Percentiles rank a stretch among this genome's conserved stretches.
phyloP scores from a whole-genome alignment of 1,140 invertebrate genomes.

The Ptiloglossa arizonensis region DNA sequence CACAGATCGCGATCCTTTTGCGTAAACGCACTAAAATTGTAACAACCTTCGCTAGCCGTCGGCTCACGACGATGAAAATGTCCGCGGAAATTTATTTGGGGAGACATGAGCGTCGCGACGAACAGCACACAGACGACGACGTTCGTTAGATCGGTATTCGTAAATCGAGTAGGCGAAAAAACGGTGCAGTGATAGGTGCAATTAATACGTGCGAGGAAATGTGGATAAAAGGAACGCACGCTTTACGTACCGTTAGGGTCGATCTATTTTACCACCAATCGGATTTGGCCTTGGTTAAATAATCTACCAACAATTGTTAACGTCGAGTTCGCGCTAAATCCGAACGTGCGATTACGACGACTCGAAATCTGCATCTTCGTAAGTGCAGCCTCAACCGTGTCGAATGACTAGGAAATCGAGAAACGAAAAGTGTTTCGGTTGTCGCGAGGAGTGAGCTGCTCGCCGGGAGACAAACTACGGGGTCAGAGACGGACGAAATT shows the following conservation, averaged over 20 bases:
- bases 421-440: neutral
- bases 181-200: neutral
- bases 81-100: conserved; percentile 9
- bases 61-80: conserved; percentile 28
- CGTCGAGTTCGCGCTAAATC: too few relatives aligned
- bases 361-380: too few relatives aligned
- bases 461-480: too few relatives aligned
- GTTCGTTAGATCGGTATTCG: neutral
- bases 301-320: neutral
- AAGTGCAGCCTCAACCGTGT: too few relatives aligned
- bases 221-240: neutral
- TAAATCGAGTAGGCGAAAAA: neutral
- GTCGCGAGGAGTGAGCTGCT: conserved; percentile 10
- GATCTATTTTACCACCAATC: neutral
- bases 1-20: conserved; percentile 71
- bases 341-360: too few relatives aligned
- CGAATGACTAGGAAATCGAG: too few relatives aligned
- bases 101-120: conserved; percentile 11
- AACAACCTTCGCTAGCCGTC: conserved; percentile 48
- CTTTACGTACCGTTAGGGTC: neutral
- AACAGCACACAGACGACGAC: conserved; percentile 1
- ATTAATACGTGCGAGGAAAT: neutral
- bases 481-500: too few relatives aligned
- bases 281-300: neutral
- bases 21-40: conserved; percentile 53